Conservation (phyloP, 2,888 invertebrate genomes). For the Panorpa germanica region DNA sequence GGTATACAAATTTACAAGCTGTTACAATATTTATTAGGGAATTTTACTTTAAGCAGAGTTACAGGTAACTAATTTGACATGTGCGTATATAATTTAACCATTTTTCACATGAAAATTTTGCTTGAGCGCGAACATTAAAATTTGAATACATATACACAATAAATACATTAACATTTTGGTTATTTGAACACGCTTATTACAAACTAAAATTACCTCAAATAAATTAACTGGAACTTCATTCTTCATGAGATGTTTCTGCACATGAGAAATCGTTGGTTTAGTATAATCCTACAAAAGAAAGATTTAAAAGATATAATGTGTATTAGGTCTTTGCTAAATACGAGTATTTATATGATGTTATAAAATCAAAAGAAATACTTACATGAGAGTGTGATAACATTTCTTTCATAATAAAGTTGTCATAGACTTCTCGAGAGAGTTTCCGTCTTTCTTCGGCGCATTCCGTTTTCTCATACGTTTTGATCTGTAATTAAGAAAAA, state of each 20-base stretch:
- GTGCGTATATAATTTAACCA: background rate
- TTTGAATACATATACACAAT: background rate
- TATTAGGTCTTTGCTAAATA: constrained; percentile 1
- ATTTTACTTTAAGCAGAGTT: no score
- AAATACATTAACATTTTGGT: no score
- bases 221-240: constrained; percentile 93
- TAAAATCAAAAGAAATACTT: constrained; percentile 35
- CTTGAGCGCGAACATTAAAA: constrained; percentile 1
- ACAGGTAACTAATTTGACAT: no score
- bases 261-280: constrained; percentile 90
- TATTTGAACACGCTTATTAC: no score
- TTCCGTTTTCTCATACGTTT: constrained; percentile 96
- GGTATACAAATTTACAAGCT: no score
- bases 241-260: constrained; percentile 93
- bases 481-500: constrained; percentile 56
- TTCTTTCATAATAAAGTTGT: constrained; percentile 99
- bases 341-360: constrained; percentile 1
- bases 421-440: constrained; percentile 93
- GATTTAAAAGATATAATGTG: constrained; percentile 8
- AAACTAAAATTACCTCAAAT: constrained; percentile 63
- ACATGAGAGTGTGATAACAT: constrained; percentile 96
- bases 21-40: no score
- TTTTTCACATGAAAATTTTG: constrained; percentile 5
- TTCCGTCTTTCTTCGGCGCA: constrained; percentile 90
- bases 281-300: constrained; percentile 78